phyloP scores from a whole-genome alignment of 2,888 invertebrate genomes.

The Polietes domitor region DNA sequence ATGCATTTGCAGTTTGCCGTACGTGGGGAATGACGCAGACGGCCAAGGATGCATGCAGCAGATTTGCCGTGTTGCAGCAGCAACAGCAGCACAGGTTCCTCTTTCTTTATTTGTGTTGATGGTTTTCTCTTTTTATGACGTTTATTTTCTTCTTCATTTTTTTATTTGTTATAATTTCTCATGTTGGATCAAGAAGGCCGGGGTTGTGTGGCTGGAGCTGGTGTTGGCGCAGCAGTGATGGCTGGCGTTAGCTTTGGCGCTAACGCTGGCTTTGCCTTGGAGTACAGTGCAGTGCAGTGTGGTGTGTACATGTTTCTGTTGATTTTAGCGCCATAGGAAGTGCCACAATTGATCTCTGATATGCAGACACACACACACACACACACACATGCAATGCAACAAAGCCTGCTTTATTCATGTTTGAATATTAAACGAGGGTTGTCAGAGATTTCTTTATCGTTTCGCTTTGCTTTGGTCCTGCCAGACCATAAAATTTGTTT shows the following conservation, averaged over 20 bases:
- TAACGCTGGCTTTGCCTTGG: background rate
- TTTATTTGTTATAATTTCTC: background rate
- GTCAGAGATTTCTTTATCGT: background rate
- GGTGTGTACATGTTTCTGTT: conserved; percentile 17
- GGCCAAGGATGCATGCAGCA: background rate
- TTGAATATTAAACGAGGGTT: background rate
- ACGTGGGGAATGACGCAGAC: background rate
- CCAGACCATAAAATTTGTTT: background rate
- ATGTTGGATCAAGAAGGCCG: background rate
- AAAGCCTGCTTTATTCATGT: background rate
- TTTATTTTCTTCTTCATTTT: background rate
- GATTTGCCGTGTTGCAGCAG: conserved; percentile 38
- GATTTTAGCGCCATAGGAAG: conserved; percentile 68
- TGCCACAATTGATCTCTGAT: conserved; percentile 67
- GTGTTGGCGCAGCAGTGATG: background rate
- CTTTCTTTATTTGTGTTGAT: conserved; percentile 54
- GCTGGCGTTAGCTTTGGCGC: background rate
- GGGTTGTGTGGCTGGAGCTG: background rate
- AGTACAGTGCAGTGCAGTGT: background rate
- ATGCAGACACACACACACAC: conserved; percentile 40
- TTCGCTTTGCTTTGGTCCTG: no score
- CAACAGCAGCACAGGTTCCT: conserved; percentile 34
- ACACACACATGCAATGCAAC: conserved; percentile 12
- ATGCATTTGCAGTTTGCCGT: conserved; percentile 12
- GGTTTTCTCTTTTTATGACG: conserved; percentile 19